phyloP scores from a whole-genome alignment of 2,113 vertebrate genomes.

The Mellivora capensis region DNA sequence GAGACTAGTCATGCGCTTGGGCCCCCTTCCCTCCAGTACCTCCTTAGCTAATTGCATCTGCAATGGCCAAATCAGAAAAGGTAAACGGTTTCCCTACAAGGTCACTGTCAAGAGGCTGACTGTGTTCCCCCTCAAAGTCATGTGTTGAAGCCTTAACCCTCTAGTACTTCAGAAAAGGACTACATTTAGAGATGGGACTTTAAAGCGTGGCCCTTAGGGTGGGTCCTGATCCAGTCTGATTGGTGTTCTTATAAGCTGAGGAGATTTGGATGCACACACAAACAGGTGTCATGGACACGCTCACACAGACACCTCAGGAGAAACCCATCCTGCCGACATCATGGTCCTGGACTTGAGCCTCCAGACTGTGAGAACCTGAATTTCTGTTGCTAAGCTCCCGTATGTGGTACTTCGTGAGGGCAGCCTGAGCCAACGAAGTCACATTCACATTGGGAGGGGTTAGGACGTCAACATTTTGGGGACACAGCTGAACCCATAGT shows the following conservation, averaged over 20 bases:
- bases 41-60: background rate
- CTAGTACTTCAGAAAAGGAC: background rate
- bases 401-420: too few species aligned
- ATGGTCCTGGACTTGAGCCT: background rate
- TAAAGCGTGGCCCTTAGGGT: background rate
- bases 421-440: fast-evolving
- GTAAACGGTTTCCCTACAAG: background rate
- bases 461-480: background rate
- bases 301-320: background rate
- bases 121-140: fast-evolving
- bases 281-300: too few species aligned
- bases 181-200: background rate
- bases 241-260: background rate
- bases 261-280: background rate
- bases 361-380: background rate
- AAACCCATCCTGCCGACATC: background rate
- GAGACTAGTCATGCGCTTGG: background rate
- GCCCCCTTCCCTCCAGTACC: background rate
- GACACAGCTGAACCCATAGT: background rate
- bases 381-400: background rate
- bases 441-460: fast-evolving
- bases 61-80: background rate
- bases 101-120: background rate
- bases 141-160: background rate
- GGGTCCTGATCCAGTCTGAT: too few species aligned